A percentile compares a stretch with the other conserved stretches of the same genome.
phyloP scores from a whole-genome alignment of 2,888 invertebrate species.

The Xylophagus ater region DNA sequence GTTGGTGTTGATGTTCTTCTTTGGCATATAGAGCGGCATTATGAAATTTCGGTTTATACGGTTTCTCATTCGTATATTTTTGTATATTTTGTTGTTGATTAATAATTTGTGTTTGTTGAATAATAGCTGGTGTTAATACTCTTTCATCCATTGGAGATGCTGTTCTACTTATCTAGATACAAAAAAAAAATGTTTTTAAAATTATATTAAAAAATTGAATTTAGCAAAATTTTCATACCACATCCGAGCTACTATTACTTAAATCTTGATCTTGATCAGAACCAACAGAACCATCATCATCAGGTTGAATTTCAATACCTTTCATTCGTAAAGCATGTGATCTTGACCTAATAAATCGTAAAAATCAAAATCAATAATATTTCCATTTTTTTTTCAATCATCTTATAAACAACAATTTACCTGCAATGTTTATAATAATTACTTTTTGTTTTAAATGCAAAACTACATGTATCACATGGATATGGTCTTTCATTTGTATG shows the following conservation, averaged over 20 bases:
- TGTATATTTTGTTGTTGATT: conserved; percentile 20
- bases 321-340: conserved; percentile 57
- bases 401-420: conserved; percentile 22
- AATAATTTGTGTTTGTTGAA: conserved; percentile 6
- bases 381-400: background rate
- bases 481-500: conserved; percentile 89
- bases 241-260: conserved; percentile 38
- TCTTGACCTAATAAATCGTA: conserved; percentile 45
- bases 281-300: conserved; percentile 47
- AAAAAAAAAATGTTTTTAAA: background rate
- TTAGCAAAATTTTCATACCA: conserved; percentile 23
- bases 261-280: conserved; percentile 49
- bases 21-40: conserved; percentile 50
- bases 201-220: background rate
- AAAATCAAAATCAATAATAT: background rate
- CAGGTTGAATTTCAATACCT: conserved; percentile 44
- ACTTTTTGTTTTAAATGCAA: conserved; percentile 88
- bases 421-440: conserved; percentile 83
- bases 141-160: conserved; percentile 36
- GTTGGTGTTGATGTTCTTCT: conserved; percentile 28
- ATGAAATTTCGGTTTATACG: conserved; percentile 67
- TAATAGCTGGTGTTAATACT: conserved; percentile 20
- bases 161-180: conserved; percentile 30
- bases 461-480: conserved; percentile 79
- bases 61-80: conserved; percentile 43